Evolutionary conservation across 2,113 vertebrate genomes (phyloP).

Genomic region (Elephas maximus): DNA sequence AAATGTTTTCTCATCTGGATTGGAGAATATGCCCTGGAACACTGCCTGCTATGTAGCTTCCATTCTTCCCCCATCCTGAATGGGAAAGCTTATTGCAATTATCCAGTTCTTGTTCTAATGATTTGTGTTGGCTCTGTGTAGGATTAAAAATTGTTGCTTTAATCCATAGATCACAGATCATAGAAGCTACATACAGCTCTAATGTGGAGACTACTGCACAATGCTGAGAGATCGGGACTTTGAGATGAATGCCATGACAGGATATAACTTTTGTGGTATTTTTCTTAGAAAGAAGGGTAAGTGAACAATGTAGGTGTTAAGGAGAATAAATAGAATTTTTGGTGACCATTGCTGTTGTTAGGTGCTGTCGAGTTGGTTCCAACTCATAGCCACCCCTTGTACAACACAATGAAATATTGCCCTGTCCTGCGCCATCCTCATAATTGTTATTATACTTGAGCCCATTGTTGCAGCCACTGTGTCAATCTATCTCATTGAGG

Average conservation of each 20-base stretch:
- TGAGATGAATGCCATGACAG: not conserved
- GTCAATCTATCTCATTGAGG: too few species aligned
- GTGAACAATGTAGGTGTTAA: too few species aligned
- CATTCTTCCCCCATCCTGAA: not conserved
- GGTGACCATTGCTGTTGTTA: too few species aligned
- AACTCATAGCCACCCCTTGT: too few species aligned
- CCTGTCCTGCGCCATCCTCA: too few species aligned
- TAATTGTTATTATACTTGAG: too few species aligned
- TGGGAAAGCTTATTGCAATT: not conserved
- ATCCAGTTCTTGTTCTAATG: not conserved
- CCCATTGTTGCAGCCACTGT: too few species aligned
- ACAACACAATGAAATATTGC: too few species aligned
- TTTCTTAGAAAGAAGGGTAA: too few species aligned
- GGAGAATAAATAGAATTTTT: too few species aligned
- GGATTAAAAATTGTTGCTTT: not conserved
- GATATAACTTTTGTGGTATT: not conserved
- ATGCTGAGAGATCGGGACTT: not conserved
- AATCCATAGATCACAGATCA: not conserved
- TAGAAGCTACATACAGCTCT: not conserved
- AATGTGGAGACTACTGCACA: too few species aligned
- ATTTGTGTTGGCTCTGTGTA: not conserved
- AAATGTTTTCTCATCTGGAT: not conserved
- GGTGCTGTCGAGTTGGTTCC: too few species aligned
- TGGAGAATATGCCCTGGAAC: not conserved
- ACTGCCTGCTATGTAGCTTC: not conserved